These are phyloP conservation scores for Bactericera cockerelli DNA, from an alignment of 1,140 invertebrate genomes.

Conservation along the genomic window DNA sequence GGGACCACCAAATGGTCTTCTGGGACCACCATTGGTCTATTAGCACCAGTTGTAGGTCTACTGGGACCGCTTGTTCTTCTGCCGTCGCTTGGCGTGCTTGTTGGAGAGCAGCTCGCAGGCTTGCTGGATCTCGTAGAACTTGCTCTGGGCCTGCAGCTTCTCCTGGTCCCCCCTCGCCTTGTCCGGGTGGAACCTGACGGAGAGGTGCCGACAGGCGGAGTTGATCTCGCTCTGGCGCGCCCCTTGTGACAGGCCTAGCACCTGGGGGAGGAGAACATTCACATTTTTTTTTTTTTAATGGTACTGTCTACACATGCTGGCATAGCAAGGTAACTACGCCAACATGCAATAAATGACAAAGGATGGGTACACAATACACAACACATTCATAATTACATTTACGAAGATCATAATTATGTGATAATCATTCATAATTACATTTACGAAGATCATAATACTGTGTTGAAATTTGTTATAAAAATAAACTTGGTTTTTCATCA, in stretches of 20 bases:
- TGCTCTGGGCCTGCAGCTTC: slow-evolving; percentile 54
- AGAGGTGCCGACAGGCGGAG: slow-evolving; percentile 57
- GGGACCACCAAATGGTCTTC: not conserved
- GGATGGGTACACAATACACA: too few relatives aligned
- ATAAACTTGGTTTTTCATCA: too few relatives aligned
- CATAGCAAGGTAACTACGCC: too few relatives aligned
- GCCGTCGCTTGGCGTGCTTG: slow-evolving; percentile 53
- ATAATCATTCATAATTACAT: too few relatives aligned
- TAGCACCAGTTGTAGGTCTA: too few relatives aligned
- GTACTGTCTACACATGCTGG: too few relatives aligned
- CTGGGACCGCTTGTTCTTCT: slow-evolving; percentile 46
- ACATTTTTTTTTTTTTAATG: too few relatives aligned
- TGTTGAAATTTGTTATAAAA: too few relatives aligned
- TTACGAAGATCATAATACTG: too few relatives aligned
- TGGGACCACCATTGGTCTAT: not conserved
- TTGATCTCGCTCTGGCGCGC: slow-evolving; percentile 77
- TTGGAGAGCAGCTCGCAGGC: slow-evolving; percentile 81
- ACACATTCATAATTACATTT: too few relatives aligned
- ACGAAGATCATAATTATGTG: too few relatives aligned
- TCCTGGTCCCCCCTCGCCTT: slow-evolving; percentile 56
- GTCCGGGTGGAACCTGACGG: slow-evolving; percentile 83
- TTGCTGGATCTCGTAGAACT: slow-evolving; percentile 84
- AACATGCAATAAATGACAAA: too few relatives aligned
- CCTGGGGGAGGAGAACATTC: slow-evolving; percentile 38
- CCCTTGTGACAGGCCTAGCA: slow-evolving; percentile 53